phyloP scores from a whole-genome alignment of 1,140 invertebrate species.

The Schlechtendalia chinensis region DNA sequence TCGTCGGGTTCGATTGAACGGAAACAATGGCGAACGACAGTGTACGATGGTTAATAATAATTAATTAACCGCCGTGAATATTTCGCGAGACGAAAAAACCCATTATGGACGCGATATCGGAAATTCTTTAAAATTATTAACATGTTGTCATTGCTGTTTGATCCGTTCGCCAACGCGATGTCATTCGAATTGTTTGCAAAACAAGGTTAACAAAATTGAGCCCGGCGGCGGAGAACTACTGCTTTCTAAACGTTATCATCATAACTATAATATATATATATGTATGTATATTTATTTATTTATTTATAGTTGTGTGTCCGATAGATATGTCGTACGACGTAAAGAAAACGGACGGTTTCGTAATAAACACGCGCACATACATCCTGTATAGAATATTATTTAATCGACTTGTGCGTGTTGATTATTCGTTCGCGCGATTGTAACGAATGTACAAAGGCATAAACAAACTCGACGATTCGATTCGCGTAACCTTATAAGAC shows the following conservation, averaged over 20 bases:
- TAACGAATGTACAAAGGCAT: no score
- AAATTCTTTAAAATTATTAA: no score
- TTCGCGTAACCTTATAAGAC: no score
- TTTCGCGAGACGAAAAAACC: background rate
- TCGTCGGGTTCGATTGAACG: background rate
- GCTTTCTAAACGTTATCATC: constrained; percentile 7
- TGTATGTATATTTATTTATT: background rate
- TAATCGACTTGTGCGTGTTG: background rate
- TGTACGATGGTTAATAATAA: no score
- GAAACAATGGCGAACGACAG: no score
- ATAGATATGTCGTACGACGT: background rate
- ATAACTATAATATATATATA: background rate
- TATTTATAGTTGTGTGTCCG: background rate
- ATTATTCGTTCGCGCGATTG: no score
- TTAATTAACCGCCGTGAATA: no score
- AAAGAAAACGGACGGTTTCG: background rate
- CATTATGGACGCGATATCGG: no score
- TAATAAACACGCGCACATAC: background rate
- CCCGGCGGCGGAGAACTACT: background rate
- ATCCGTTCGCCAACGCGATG: no score
- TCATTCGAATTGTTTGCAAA: background rate
- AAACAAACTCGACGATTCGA: no score
- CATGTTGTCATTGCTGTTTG: no score
- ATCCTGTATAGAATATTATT: background rate
- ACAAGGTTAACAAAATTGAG: constrained; percentile 6